A percentile compares a stretch with the other conserved stretches of the same genome.
phyloP scores from a whole-genome alignment of 1,140 invertebrate genomes.

The Ooceraea biroi region DNA sequence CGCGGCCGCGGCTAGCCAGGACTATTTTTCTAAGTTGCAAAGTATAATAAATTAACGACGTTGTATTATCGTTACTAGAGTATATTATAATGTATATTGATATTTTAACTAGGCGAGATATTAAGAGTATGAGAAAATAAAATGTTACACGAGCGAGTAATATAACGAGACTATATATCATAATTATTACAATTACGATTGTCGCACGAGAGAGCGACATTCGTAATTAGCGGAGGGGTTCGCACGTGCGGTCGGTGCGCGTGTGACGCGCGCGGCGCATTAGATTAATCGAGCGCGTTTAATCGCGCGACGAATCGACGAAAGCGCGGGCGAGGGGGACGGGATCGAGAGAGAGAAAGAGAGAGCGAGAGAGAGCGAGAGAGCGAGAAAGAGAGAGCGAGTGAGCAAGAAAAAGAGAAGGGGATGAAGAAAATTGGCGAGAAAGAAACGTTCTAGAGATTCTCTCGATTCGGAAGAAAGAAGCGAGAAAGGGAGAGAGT shows the following conservation, averaged over 20 bases:
- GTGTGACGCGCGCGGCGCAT: constrained; percentile 55
- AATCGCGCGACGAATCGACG: constrained; percentile 33
- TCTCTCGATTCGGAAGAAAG: constrained; percentile 49
- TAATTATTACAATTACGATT: constrained; percentile 61
- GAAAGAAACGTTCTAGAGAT: constrained; percentile 12
- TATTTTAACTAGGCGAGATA: constrained; percentile 84
- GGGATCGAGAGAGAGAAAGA: background rate
- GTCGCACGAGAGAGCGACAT: constrained; percentile 23
- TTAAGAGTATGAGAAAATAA: constrained; percentile 75
- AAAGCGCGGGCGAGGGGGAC: background rate
- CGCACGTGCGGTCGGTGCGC: constrained; percentile 65
- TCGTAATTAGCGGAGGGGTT: constrained; percentile 60
- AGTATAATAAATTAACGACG: constrained; percentile 85
- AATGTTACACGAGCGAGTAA: constrained; percentile 76
- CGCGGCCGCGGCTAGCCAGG: constrained; percentile 81
- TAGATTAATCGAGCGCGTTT: constrained; percentile 52
- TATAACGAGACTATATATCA: constrained; percentile 70
- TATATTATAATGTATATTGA: constrained; percentile 82
- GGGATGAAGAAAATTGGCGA: background rate
- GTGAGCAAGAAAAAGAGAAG: background rate
- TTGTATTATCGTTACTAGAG: constrained; percentile 86
- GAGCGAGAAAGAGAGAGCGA: background rate
- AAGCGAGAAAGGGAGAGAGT: background rate
- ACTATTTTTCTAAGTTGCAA: constrained; percentile 87
- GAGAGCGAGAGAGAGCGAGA: background rate